Evolutionary conservation across 2,888 invertebrate species (phyloP).

Genomic region (Tetranychus truncatus): DNA sequence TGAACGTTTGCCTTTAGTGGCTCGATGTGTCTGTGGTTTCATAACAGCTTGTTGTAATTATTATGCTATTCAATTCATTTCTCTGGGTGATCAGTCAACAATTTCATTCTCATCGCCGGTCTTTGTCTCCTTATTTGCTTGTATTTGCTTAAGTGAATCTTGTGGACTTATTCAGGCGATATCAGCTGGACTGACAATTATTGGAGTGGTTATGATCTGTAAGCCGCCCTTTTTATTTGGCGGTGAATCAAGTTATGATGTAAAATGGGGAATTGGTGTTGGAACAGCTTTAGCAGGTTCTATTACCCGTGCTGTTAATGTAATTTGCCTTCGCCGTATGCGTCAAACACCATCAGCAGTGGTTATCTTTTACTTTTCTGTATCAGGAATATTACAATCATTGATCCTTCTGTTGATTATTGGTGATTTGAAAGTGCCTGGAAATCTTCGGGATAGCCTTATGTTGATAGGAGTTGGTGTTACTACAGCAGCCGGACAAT

Average conservation of each 20-base stretch:
- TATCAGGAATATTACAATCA: not conserved
- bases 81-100: conserved; percentile 69
- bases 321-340: conserved; percentile 1
- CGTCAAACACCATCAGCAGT: conserved; percentile 1
- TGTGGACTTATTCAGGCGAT: conserved; percentile 56
- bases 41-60: conserved; percentile 3
- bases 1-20: not conserved
- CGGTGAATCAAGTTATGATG: not conserved
- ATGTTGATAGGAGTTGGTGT: conserved; percentile 12
- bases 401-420: not conserved
- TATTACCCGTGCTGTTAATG: conserved; percentile 1
- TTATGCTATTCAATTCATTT: conserved; percentile 43
- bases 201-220: conserved; percentile 68
- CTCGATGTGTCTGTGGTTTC: conserved; percentile 4
- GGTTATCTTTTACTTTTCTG: conserved; percentile 6
- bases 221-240: conserved; percentile 65
- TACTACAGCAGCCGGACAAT: conserved; percentile 30
- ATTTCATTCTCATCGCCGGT: conserved; percentile 79
- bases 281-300: not conserved
- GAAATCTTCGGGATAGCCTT: not conserved
- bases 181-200: conserved; percentile 58
- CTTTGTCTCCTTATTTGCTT: conserved; percentile 52
- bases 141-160: conserved; percentile 56
- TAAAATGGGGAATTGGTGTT: not conserved
- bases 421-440: not conserved